Percentiles rank a stretch among this genome's conserved stretches.
phyloP scores from a whole-genome alignment of 2,113 vertebrate species.

The Mastomys coucha region DNA sequence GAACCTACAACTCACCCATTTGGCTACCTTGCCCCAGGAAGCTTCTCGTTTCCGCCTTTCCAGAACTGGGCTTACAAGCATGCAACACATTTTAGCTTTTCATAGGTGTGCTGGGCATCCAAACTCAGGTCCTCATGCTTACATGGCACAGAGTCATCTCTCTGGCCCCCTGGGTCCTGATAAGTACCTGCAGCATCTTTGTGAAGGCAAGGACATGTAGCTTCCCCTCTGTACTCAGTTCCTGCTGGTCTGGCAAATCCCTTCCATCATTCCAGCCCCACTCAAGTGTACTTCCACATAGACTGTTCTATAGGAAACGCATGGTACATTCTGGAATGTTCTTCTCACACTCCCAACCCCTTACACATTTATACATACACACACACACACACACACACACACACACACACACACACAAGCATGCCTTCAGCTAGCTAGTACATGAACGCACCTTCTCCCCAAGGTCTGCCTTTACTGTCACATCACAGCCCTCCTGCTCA shows the following conservation, averaged over 20 bases:
- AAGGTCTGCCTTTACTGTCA: background rate
- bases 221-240: background rate
- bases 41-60: background rate
- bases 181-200: background rate
- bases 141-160: background rate
- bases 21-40: background rate
- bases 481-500: background rate
- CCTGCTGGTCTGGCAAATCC: background rate
- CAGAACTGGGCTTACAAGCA: background rate
- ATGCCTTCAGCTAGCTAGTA: background rate
- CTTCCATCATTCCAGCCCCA: background rate
- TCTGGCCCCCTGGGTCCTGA: background rate
- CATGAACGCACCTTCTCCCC: background rate
- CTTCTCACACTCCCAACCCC: fast-evolving
- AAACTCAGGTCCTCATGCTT: background rate
- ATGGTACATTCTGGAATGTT: background rate
- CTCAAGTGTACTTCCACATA: background rate
- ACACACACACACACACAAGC: no score
- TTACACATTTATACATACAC: background rate
- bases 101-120: background rate
- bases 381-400: background rate
- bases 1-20: background rate
- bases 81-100: background rate
- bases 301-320: background rate
- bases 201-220: background rate